A percentile compares a stretch with the other conserved stretches of the same genome.
Conservation (phyloP, 92 coral and sea anemone genomes). For the Bergia sp. region DNA sequence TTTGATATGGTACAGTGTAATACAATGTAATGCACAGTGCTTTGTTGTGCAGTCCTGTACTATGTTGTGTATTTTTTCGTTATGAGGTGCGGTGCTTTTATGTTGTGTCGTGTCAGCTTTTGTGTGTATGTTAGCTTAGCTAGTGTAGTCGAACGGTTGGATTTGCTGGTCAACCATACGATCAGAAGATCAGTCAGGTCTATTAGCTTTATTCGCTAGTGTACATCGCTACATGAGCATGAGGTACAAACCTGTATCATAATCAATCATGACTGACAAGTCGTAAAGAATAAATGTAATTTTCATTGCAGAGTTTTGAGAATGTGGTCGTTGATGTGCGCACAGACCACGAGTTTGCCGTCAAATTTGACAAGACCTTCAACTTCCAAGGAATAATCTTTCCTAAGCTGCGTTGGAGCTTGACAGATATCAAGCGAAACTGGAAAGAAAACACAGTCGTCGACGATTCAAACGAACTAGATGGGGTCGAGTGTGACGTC, state of each 20-base stretch:
- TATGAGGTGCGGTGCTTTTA: too few species aligned
- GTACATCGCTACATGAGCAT: background rate
- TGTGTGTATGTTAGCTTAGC: too few species aligned
- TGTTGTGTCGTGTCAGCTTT: too few species aligned
- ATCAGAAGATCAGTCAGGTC: too few species aligned
- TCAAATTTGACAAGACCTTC: conserved; percentile 59
- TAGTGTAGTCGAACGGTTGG: too few species aligned
- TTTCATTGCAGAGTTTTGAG: conserved; percentile 41
- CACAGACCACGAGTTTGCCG: conserved; percentile 70
- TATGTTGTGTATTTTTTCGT: too few species aligned
- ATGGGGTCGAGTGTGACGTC: conserved; percentile 92
- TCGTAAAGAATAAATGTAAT: background rate
- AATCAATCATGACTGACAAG: too few species aligned
- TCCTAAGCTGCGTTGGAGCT: conserved; percentile 87
- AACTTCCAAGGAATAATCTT: conserved; percentile 61
- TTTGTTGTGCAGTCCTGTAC: too few species aligned
- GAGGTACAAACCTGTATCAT: background rate
- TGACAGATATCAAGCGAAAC: conserved; percentile 85
- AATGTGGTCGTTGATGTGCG: conserved; percentile 60
- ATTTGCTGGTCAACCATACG: too few species aligned
- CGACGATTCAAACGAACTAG: conserved; percentile 58
- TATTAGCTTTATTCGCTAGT: too few species aligned
- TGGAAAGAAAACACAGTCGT: conserved; percentile 72
- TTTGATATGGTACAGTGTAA: too few species aligned
- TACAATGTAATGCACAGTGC: too few species aligned